Evolutionary conservation across 1,140 invertebrate species (phyloP), one percentile per base, ranked within the genome.

Genomic region (Drosophila bocqueti): DNA sequence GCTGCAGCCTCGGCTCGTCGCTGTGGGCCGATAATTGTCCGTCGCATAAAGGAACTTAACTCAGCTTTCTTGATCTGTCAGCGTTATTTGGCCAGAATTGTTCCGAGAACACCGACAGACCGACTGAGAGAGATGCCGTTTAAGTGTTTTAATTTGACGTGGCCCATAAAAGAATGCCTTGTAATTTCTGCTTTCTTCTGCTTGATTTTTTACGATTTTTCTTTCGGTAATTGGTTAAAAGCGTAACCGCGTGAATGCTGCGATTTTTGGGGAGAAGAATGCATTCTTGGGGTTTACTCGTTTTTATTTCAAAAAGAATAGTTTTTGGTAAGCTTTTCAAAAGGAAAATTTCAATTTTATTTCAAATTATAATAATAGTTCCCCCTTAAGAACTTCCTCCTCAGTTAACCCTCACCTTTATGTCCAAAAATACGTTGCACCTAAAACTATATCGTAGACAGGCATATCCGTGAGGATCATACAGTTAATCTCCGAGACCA

Each of bases 131-230:
- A 74, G 50, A 60, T 79, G 60, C 71, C 65, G 66, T 75, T 60
- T 73, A 65, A 74, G 59, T 63, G 69, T 67, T 87, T 87, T 89
- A 87, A 89, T 89, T 89, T 81, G 64, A 59, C 81, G 64, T 71
- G 69, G 29, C 45, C 57, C 80, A 87, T 67, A 87, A 80, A 57
- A 79, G 43, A 83, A 64, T 62, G 46, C 45, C 40, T 46, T 46
- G 58, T 40, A 79, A 79, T 45, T 57, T 52, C 43, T 68, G 65
- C 29, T 36, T 68, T 66, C 50, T 60, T 31, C 6, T 21, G 26
- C 9, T 26, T 64, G 1, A 7, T 43, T 45, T 29, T 50, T 40
- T 61, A 40, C 38, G 36, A 40, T 61, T 18, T 24, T 24, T 21
- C 24, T 3, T 24, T 31, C 13, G 21, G 34, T 73, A 73, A 73